phyloP scores from a whole-genome alignment of 1,140 invertebrate species.

The Cardiocondyla obscurior region DNA sequence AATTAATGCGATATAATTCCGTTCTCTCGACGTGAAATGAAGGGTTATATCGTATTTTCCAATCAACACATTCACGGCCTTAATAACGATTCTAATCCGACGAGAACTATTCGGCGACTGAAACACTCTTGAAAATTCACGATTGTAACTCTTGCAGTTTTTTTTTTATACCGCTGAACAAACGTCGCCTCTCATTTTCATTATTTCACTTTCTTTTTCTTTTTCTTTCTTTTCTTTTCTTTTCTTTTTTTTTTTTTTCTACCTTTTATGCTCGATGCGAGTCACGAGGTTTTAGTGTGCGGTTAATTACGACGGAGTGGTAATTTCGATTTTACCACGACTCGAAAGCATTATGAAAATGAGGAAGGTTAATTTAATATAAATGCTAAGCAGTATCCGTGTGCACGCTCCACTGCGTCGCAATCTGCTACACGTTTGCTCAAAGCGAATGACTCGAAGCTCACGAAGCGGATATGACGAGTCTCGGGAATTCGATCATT shows the following conservation, averaged over 20 bases:
- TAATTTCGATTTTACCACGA: conserved; percentile 28
- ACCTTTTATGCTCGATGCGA: neutral
- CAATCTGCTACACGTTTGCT: conserved; percentile 56
- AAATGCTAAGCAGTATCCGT: conserved; percentile 71
- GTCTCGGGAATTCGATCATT: neutral
- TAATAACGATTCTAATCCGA: neutral
- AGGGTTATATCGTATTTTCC: neutral
- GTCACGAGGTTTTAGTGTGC: conserved; percentile 9
- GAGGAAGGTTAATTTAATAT: conserved; percentile 75
- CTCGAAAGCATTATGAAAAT: conserved; percentile 68
- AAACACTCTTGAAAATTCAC: neutral
- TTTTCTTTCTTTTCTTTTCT: neutral
- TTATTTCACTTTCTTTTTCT: neutral
- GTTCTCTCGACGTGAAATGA: neutral
- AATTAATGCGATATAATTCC: conserved; percentile 15
- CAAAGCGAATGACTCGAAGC: conserved; percentile 57
- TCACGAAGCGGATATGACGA: neutral
- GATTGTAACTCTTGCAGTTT: neutral
- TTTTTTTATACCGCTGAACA: no score
- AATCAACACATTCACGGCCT: neutral
- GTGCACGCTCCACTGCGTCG: conserved; percentile 15
- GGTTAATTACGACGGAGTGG: conserved; percentile 24
- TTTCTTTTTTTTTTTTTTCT: neutral
- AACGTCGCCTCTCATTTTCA: neutral
- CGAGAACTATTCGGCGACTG: neutral